Conservation (phyloP, 2,888 invertebrate species). For the Rhopalosiphum nymphaeae region DNA sequence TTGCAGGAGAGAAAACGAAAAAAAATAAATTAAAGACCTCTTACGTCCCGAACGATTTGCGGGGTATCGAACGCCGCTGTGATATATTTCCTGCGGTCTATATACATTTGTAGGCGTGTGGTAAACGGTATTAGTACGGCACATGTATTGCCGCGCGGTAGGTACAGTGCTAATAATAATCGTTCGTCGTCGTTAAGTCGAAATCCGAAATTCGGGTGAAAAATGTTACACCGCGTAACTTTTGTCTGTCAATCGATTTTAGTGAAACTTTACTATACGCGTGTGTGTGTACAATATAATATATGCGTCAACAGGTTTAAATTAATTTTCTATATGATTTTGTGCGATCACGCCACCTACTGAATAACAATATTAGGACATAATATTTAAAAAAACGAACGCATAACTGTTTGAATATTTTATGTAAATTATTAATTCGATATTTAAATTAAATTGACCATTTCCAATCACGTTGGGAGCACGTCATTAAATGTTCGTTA, state of each 20-base stretch:
- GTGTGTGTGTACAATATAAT: no score
- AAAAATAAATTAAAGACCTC: conserved; percentile 20
- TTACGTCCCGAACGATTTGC: neutral
- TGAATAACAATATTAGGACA: neutral
- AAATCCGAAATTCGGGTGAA: neutral
- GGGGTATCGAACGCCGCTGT: neutral
- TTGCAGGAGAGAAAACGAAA: neutral
- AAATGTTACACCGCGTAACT: neutral
- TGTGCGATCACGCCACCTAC: neutral
- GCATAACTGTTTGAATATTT: neutral
- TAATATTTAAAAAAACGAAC: neutral
- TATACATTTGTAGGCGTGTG: neutral
- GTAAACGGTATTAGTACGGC: neutral
- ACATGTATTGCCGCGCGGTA: neutral
- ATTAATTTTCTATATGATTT: neutral
- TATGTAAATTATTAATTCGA: neutral
- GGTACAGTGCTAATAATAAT: neutral
- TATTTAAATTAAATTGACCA: neutral
- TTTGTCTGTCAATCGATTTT: neutral
- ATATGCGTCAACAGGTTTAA: neutral
- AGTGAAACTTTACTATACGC: neutral
- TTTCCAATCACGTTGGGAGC: neutral
- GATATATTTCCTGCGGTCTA: neutral
- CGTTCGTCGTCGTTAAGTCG: neutral
- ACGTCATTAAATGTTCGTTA: neutral